Percentiles rank a stretch among this genome's conserved stretches.
Evolutionary conservation across 2,888 invertebrate genomes (phyloP).

Genomic region (Lutraria lutraria): DNA sequence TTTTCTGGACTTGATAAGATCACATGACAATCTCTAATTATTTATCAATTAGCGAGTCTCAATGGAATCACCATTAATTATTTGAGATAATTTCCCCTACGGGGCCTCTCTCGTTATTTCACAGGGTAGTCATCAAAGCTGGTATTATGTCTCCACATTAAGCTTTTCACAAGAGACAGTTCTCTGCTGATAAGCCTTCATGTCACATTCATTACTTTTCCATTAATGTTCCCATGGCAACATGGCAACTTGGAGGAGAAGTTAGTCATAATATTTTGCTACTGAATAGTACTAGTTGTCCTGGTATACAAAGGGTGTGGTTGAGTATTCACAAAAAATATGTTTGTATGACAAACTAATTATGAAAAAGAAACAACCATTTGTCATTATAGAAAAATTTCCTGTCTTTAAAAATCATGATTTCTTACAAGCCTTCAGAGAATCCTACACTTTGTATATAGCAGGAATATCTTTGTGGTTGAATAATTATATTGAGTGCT

Average conservation of each 20-base stretch:
- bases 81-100: background rate
- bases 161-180: slow-evolving; percentile 45
- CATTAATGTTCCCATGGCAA: slow-evolving; percentile 54
- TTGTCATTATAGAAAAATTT: no score
- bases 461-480: no score
- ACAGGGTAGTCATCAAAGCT: slow-evolving; percentile 9
- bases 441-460: no score
- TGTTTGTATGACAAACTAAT: background rate
- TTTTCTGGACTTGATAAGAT: background rate
- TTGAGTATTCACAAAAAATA: background rate
- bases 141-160: slow-evolving; percentile 25
- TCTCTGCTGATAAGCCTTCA: slow-evolving; percentile 61
- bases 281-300: slow-evolving; percentile 3
- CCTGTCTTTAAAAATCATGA: no score
- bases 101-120: slow-evolving; percentile 6
- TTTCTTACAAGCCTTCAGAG: no score
- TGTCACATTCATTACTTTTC: slow-evolving; percentile 50
- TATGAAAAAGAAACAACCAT: no score
- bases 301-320: background rate
- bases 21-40: background rate
- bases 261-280: slow-evolving; percentile 14
- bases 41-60: background rate
- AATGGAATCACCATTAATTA: background rate
- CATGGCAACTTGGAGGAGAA: slow-evolving; percentile 51
- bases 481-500: no score